These are phyloP conservation scores for Ceriagrion tenellum DNA, from an alignment of 2,888 invertebrate genomes.

Conservation along the genomic window DNA sequence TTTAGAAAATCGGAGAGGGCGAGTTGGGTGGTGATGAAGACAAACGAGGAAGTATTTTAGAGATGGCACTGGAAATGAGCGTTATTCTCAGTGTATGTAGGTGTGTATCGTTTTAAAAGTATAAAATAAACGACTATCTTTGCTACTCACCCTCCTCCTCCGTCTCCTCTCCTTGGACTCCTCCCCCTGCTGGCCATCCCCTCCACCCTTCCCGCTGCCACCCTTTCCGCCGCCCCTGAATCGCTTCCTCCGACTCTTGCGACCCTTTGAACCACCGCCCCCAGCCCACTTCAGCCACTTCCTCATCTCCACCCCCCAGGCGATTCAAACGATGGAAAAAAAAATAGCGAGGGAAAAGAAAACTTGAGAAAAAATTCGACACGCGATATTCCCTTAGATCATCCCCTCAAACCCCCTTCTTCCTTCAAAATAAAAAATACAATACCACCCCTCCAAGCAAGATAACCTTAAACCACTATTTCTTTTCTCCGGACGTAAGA, in stretches of 20 bases:
- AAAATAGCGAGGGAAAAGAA: not conserved
- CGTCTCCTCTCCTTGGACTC: not conserved
- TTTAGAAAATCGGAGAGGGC: no score
- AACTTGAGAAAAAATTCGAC: not conserved
- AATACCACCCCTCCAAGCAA: not conserved
- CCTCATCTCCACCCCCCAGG: not conserved
- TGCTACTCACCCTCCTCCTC: not conserved
- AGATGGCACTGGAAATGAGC: no score
- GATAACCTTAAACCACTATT: not conserved
- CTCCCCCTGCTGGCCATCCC: not conserved
- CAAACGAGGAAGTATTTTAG: no score
- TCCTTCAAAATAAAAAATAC: not conserved
- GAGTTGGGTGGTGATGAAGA: no score
- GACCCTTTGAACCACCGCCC: not conserved
- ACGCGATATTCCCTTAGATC: not conserved
- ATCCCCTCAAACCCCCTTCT: not conserved
- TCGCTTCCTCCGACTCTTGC: not conserved
- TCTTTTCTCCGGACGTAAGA: not conserved
- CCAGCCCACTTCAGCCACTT: slow-evolving; percentile 28
- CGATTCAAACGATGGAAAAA: not conserved
- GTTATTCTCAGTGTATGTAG: no score
- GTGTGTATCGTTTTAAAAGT: no score
- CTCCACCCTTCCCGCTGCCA: not conserved
- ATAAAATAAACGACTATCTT: no score
- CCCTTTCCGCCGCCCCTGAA: not conserved